Percentiles rank a stretch among this genome's conserved stretches.
phyloP scores from a whole-genome alignment of 2,888 invertebrate genomes.

The Phrixothrix hirtus region DNA sequence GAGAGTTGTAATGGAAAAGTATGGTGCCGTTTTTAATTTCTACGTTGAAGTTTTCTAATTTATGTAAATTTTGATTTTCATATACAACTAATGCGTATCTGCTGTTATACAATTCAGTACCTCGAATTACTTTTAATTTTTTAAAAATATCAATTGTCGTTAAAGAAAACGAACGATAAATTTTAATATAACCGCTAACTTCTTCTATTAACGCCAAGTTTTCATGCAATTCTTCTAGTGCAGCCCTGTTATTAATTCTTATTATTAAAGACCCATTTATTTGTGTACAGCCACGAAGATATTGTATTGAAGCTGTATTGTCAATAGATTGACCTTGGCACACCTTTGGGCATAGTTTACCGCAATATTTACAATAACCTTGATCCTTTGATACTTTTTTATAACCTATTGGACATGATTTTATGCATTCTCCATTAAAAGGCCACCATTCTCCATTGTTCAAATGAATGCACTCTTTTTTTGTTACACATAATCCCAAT shows the following conservation, averaged over 20 bases:
- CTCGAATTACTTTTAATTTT: constrained; percentile 70
- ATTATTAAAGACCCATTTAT: constrained; percentile 78
- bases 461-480: constrained; percentile 64
- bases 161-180: constrained; percentile 71
- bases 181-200: constrained; percentile 72
- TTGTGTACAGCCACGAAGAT: constrained; percentile 74
- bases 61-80: constrained; percentile 76
- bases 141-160: constrained; percentile 75
- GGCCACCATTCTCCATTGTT: constrained; percentile 57
- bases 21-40: constrained; percentile 68
- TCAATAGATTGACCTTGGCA: constrained; percentile 63
- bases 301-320: constrained; percentile 68
- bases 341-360: constrained; percentile 52
- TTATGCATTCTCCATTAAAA: constrained; percentile 66
- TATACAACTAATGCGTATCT: constrained; percentile 67
- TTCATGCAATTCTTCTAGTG: constrained; percentile 62
- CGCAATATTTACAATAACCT: constrained; percentile 51
- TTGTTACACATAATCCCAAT: constrained; percentile 65
- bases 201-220: constrained; percentile 71
- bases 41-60: constrained; percentile 65
- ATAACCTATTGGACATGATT: constrained; percentile 66
- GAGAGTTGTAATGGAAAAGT: constrained; percentile 77
- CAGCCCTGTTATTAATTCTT: constrained; percentile 51
- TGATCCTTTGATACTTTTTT: constrained; percentile 46
- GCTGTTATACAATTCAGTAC: constrained; percentile 59